phyloP scores from a whole-genome alignment of 2,797 vertebrate genomes.

The Acomys russatus region DNA sequence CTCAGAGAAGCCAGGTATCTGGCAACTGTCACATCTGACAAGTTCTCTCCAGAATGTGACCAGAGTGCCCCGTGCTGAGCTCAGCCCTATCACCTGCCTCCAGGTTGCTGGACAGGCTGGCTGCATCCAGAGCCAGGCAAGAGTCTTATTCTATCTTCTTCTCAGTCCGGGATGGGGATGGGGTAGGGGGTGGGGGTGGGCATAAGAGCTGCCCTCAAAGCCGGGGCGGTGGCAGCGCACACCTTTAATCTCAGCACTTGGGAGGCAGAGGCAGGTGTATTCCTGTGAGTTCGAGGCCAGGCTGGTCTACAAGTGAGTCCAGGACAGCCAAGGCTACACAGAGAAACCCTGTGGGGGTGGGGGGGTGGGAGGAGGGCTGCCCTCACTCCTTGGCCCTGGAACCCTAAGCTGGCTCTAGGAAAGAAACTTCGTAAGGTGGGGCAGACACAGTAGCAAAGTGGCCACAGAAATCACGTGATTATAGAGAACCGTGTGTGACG shows the following conservation, averaged over 20 bases:
- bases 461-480: conserved; percentile 2
- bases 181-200: no score
- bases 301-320: no score
- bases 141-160: conserved; percentile 39
- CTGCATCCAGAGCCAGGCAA: neutral
- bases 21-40: neutral
- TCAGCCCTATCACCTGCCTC: neutral
- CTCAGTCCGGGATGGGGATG: neutral
- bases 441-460: neutral
- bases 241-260: no score
- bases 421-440: neutral
- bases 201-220: neutral
- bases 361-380: neutral
- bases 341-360: no score
- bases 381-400: neutral
- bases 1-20: conserved; percentile 23
- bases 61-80: neutral
- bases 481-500: neutral
- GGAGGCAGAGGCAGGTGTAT: no score
- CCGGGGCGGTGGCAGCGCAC: no score
- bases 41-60: neutral
- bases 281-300: no score
- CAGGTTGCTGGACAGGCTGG: neutral
- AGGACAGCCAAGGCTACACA: no score
- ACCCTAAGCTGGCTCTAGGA: neutral